Percentiles rank a stretch among this genome's conserved stretches.
Evolutionary conservation across 2,113 vertebrate species (phyloP).

Genomic region (Climacteris rufus): DNA sequence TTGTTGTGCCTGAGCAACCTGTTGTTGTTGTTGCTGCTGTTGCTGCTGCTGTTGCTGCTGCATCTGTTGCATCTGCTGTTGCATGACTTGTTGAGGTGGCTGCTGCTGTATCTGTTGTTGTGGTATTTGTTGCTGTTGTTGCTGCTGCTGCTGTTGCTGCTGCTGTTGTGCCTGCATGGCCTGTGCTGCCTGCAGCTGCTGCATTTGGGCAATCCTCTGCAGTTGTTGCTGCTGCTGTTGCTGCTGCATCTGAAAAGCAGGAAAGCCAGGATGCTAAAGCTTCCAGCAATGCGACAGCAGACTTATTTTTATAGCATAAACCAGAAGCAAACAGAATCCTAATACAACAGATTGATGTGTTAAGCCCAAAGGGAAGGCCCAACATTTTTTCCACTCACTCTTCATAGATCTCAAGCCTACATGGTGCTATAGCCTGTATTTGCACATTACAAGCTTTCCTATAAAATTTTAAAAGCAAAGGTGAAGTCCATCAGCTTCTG

Average conservation of each 20-base stretch:
- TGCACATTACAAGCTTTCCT: not conserved
- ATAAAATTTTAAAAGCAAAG: not conserved
- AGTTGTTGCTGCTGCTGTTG: conserved; percentile 75
- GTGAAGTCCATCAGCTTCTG: not conserved
- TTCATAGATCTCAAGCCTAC: not conserved
- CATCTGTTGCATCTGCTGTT: conserved; percentile 76
- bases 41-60: conserved; percentile 81
- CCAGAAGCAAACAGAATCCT: not conserved
- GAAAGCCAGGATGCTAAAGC: not conserved
- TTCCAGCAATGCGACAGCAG: not conserved
- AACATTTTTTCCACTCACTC: not conserved
- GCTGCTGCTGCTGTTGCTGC: conserved; percentile 71
- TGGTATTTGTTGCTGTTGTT: conserved; percentile 69
- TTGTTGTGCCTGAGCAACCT: conserved; percentile 75
- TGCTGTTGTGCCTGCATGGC: conserved; percentile 72
- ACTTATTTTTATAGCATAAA: not conserved
- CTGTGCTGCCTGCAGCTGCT: conserved; percentile 74
- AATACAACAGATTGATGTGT: not conserved
- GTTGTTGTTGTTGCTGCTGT: conserved; percentile 71
- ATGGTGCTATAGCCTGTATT: not conserved
- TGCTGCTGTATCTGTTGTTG: conserved; percentile 77
- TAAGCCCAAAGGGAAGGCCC: not conserved
- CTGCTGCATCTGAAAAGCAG: conserved; percentile 66
- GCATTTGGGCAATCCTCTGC: conserved; percentile 78
- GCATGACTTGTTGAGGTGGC: conserved; percentile 71